Conservation (phyloP, 2,797 vertebrate genomes). For the Acanthurus leucopareius region DNA sequence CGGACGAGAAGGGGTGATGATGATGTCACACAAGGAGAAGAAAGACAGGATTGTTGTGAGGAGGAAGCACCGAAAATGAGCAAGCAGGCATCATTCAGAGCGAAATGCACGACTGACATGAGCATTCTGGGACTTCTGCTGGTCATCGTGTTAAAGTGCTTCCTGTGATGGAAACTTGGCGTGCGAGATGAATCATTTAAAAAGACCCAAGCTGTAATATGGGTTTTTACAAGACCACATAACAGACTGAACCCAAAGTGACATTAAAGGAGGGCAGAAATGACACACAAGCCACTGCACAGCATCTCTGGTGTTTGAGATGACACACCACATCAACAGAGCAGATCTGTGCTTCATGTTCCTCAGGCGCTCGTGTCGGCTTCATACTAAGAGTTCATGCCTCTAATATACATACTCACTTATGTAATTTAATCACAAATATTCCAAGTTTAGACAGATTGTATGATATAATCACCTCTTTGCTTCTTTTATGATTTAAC, state of each 20-base stretch:
- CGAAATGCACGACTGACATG: background rate
- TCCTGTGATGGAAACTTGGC: constrained; percentile 4
- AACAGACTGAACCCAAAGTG: background rate
- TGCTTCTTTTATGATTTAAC: background rate
- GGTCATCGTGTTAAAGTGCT: background rate
- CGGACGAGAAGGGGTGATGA: constrained; percentile 21
- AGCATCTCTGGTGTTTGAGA: constrained; percentile 12
- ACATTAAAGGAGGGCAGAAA: constrained; percentile 18
- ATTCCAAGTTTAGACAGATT: background rate
- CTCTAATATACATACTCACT: background rate
- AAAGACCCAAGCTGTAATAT: constrained; percentile 7
- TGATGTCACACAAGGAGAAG: constrained; percentile 77
- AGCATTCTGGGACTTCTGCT: constrained; percentile 4
- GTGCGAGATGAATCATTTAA: background rate
- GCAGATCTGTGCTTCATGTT: background rate
- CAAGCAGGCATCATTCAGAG: constrained; percentile 2
- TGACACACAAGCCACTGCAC: constrained; percentile 16
- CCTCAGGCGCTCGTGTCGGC: background rate
- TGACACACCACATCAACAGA: constrained; percentile 20
- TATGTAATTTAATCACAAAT: background rate
- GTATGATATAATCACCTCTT: background rate
- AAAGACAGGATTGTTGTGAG: constrained; percentile 72
- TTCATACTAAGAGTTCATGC: background rate
- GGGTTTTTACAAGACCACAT: constrained; percentile 15
- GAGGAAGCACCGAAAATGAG: constrained; percentile 45